Percentiles rank a stretch among this genome's conserved stretches.
These are phyloP conservation scores for Paramormyrops hopkinsi DNA, from an alignment of 2,797 vertebrate species.

Conservation along the genomic window DNA sequence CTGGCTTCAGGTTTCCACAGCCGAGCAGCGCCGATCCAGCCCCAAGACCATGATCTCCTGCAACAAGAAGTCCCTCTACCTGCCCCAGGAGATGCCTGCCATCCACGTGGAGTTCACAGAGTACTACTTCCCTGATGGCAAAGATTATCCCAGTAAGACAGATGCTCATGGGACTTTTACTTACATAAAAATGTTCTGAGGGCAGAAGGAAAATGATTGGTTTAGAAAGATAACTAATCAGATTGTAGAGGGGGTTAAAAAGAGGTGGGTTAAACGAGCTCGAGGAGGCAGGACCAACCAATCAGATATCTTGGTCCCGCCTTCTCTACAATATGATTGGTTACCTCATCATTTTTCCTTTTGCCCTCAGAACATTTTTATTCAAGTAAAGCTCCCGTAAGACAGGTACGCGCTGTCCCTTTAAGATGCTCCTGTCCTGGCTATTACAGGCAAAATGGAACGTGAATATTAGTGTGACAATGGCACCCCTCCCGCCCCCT, in stretches of 20 bases:
- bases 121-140: conserved; percentile 96
- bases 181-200: not conserved
- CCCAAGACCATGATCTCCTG: conserved; percentile 95
- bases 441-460: not conserved
- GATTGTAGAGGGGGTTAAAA: not conserved
- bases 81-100: conserved; percentile 96
- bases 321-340: not conserved
- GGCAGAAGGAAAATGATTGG: not conserved
- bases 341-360: not conserved
- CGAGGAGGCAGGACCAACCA: not conserved
- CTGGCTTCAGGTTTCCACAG: conserved; percentile 80
- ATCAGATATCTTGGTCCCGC: not conserved
- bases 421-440: not conserved
- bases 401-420: not conserved
- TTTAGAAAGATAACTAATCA: not conserved
- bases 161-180: not conserved
- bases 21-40: conserved; percentile 87
- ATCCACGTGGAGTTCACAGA: conserved; percentile 95
- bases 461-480: not conserved
- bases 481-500: conserved; percentile 32
- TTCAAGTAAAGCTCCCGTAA: not conserved
- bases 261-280: not conserved
- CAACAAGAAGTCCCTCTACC: conserved; percentile 95
- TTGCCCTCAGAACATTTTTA: not conserved
- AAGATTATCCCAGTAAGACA: conserved; percentile 89